Percentiles rank a stretch among this genome's conserved stretches.
These are phyloP conservation scores for Aurelia coerulea DNA, from an alignment of 30 jellyfish, hydroid and myxozoan species.

Conservation along the genomic window DNA sequence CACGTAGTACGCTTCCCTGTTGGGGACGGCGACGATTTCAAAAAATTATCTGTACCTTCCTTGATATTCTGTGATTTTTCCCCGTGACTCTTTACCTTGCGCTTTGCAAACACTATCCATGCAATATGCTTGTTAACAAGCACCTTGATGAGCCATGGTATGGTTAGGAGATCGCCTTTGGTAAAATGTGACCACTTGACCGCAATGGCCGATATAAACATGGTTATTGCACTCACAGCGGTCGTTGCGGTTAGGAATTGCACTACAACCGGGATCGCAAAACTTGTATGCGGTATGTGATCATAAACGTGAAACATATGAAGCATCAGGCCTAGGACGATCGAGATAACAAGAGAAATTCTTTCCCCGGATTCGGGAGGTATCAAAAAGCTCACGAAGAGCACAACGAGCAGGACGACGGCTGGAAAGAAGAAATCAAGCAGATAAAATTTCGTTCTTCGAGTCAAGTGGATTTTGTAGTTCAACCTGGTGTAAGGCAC, in stretches of 20 bases:
- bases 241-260: conserved; percentile 21
- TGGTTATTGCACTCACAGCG: conserved; percentile 35
- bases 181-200: conserved; percentile 10
- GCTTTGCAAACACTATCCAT: not conserved
- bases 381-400: conserved; percentile 29
- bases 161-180: not conserved
- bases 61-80: too few species aligned
- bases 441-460: conserved; percentile 57
- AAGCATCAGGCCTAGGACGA: conserved; percentile 46
- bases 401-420: conserved; percentile 1
- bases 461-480: conserved; percentile 23
- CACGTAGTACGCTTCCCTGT: too few species aligned
- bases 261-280: conserved; percentile 41
- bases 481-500: conserved; percentile 30
- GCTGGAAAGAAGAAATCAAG: conserved; percentile 49
- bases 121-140: conserved; percentile 15
- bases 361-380: conserved; percentile 74
- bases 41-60: too few species aligned
- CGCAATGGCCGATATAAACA: conserved; percentile 43
- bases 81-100: not conserved
- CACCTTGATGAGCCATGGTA: conserved; percentile 45
- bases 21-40: too few species aligned
- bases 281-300: conserved; percentile 62
- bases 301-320: conserved; percentile 36
- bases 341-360: conserved; percentile 24